phyloP scores from a whole-genome alignment of 30 jellyfish, hydroid and myxozoan species.

The Rhopilema esculentum region DNA sequence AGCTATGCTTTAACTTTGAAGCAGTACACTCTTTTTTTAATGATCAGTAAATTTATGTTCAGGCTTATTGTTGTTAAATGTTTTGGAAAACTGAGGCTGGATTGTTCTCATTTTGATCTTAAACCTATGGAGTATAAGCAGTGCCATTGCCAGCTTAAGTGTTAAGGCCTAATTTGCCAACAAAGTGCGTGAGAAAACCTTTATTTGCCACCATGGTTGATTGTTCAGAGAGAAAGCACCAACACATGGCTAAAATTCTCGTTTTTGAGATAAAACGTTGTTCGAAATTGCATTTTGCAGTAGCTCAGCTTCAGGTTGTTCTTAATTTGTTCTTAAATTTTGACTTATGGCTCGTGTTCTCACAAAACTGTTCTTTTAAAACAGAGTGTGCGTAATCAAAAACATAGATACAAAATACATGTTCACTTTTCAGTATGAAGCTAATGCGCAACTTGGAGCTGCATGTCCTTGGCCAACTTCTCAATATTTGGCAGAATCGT shows the following conservation, averaged over 20 bases:
- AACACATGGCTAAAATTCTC: not conserved
- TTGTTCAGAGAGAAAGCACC: not conserved
- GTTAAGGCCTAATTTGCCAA: not conserved
- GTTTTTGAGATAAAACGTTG: not conserved
- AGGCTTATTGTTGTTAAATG: not conserved
- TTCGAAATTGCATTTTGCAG: not conserved
- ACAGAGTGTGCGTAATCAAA: conserved; percentile 2
- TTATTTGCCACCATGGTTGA: not conserved
- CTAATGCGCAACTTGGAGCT: conserved; percentile 3
- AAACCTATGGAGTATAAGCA: not conserved
- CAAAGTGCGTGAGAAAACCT: not conserved
- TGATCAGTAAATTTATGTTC: not conserved
- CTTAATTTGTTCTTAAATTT: not conserved
- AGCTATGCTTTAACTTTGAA: not conserved
- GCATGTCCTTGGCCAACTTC: conserved; percentile 3
- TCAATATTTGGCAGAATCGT: not conserved
- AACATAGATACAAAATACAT: not conserved
- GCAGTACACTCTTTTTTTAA: not conserved
- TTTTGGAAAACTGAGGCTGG: not conserved
- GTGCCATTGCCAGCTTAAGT: not conserved
- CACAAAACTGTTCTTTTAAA: not conserved
- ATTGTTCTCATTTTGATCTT: not conserved
- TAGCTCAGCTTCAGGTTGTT: not conserved
- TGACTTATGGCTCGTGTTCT: not conserved
- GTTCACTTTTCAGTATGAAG: not conserved